phyloP scores from a whole-genome alignment of 2,888 invertebrate species.

The Acanthacorydalis orientalis region DNA sequence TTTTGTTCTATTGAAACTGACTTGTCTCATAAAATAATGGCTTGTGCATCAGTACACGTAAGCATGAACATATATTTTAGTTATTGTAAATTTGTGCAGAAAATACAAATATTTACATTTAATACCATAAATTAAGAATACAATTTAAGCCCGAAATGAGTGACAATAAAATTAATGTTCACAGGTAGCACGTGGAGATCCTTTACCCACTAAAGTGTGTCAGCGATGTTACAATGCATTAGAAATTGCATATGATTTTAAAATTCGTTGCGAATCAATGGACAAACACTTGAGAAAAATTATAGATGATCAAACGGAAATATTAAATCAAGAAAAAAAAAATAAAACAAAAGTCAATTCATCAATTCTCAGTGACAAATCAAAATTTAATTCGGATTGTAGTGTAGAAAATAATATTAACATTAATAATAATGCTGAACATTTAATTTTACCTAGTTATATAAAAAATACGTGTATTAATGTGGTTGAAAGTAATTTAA shows the following conservation, averaged over 20 bases:
- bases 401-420: too few species aligned
- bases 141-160: too few species aligned
- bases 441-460: too few species aligned
- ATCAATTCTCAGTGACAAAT: too few species aligned
- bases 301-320: neutral
- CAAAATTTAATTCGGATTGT: too few species aligned
- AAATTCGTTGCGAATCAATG: constrained; percentile 3
- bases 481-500: too few species aligned
- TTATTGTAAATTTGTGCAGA: neutral
- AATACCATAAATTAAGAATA: too few species aligned
- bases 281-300: constrained; percentile 1
- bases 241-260: constrained; percentile 4
- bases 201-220: constrained; percentile 3
- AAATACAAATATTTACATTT: neutral
- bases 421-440: too few species aligned
- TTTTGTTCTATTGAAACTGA: neutral
- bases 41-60: constrained; percentile 6
- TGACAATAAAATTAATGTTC: neutral
- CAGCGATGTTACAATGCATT: neutral
- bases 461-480: too few species aligned
- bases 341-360: neutral
- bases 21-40: constrained; percentile 4
- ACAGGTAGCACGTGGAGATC: neutral
- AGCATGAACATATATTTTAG: neutral
- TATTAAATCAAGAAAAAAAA: neutral